Conservation (phyloP, 1,140 invertebrate genomes). For the Anastrepha obliqua region DNA sequence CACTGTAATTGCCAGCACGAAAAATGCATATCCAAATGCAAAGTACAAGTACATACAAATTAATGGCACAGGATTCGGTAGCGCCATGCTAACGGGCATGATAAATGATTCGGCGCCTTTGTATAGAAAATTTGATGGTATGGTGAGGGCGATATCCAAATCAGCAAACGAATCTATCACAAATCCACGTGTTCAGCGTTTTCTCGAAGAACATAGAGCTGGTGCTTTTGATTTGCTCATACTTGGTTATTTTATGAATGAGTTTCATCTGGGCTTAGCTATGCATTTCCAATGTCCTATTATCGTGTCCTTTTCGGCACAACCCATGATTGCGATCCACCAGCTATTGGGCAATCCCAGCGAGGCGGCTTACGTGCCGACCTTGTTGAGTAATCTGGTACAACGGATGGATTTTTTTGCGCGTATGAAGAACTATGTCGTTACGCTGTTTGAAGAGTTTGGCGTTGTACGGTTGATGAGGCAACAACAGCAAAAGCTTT, state of each 20-base stretch:
- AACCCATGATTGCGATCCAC: slow-evolving; percentile 31
- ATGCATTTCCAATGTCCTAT: slow-evolving; percentile 60
- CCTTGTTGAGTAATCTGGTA: background rate
- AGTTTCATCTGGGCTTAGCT: slow-evolving; percentile 57
- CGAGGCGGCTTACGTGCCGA: slow-evolving; percentile 56
- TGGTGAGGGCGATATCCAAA: background rate
- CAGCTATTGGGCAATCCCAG: slow-evolving; percentile 56
- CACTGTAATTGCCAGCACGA: slow-evolving; percentile 55
- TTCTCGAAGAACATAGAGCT: slow-evolving; percentile 36
- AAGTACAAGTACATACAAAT: slow-evolving; percentile 53
- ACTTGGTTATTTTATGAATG: slow-evolving; percentile 58
- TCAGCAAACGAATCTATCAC: slow-evolving; percentile 26
- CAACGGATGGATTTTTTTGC: slow-evolving; percentile 51
- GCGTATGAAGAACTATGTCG: slow-evolving; percentile 24
- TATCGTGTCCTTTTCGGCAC: slow-evolving; percentile 53
- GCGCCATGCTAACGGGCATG: background rate
- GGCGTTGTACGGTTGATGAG: background rate
- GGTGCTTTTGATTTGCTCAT: slow-evolving; percentile 60
- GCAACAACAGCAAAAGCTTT: background rate
- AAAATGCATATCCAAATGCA: slow-evolving; percentile 16
- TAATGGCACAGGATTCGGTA: background rate
- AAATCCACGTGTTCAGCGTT: slow-evolving; percentile 47
- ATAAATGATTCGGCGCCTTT: slow-evolving; percentile 17
- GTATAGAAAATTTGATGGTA: background rate
- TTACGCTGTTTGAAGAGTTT: background rate